Base-by-base conservation (phyloP, 2,888 invertebrate species). In the Odiellus spinosus region DNA sequence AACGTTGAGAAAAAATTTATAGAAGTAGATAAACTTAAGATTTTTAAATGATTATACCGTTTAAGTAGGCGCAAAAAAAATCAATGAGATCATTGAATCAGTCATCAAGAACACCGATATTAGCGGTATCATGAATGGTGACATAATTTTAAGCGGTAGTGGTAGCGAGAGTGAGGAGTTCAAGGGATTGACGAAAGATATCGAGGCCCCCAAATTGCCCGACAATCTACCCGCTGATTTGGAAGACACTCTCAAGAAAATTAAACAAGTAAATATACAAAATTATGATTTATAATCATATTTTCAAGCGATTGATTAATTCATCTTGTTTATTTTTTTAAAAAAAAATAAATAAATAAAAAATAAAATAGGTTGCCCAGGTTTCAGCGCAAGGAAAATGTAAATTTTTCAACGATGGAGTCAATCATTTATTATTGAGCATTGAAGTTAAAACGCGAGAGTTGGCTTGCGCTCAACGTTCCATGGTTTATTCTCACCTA, bases 391-490 rank as follows among this genome's bases (percentile, higher is more conserved):
- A 70, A 53, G 70, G 68, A 46, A 73, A 72, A 58, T 67, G 64
- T 52, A 73, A 71, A 62, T 70, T 72, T 58, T 74, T 75, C 59
- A 71, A 69, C 44, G 58, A 63, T 15, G 61, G 65, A 45, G 70
- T 74, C 33, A 75, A 73, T 57, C 62, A 65, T 20, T 61, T 68
- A 53, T 61, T 75, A 32, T 63, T 74, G 44, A 71, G 70, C 52
- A 63, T 71, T 54, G 71, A 71, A 51, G 59, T 63, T 51, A 64
- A 61, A 55, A 59, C 66, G 41, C 61, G 64, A 42, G 56, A 58
- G 51, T 48, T 66, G 47, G 58, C 59, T 3, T 63, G 65, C 42
- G 62, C 61, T 40, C 60, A 65, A 46, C 63, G 71, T 49, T 63
- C 67, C 44, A 60, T 63, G 41, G 66, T 73, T 40, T 75, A 71